Percentiles rank a stretch among this genome's conserved stretches.
phyloP scores from a whole-genome alignment of 2,113 vertebrate genomes.

The Microcebus tavaratra region DNA sequence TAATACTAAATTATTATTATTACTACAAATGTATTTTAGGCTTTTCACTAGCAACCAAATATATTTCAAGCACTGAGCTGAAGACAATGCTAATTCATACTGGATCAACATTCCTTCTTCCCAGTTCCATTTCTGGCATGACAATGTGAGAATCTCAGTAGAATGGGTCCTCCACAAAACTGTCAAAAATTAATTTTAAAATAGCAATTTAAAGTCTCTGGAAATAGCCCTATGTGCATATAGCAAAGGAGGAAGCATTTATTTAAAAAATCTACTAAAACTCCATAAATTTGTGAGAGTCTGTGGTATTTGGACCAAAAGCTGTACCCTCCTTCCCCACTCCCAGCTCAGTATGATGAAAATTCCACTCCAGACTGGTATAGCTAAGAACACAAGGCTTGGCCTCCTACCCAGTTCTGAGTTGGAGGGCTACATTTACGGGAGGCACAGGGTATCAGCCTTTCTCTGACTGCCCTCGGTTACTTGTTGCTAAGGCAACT shows the following conservation, averaged over 20 bases:
- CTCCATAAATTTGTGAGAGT: neutral
- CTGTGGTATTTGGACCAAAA: neutral
- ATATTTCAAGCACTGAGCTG: neutral
- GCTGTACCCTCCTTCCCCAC: neutral
- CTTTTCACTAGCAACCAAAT: neutral
- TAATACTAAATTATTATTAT: neutral
- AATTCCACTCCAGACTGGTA: neutral
- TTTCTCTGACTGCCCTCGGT: neutral
- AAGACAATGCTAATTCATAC: neutral
- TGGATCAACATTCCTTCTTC: neutral
- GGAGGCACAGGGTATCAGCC: neutral
- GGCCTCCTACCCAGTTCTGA: neutral
- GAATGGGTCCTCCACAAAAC: neutral
- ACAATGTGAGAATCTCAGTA: neutral
- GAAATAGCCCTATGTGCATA: neutral
- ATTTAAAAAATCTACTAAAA: neutral
- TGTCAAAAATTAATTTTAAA: neutral
- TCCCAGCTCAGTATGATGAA: neutral
- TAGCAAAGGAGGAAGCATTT: neutral
- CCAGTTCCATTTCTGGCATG: neutral
- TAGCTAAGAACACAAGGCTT: neutral
- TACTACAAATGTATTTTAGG: neutral
- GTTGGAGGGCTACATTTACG: neutral
- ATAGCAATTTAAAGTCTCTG: neutral
- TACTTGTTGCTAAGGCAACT: neutral